A percentile compares a stretch with the other conserved stretches of the same genome.
These are phyloP conservation scores for Meriones unguiculatus DNA, from an alignment of 2,113 vertebrate species.

Conservation along the genomic window DNA sequence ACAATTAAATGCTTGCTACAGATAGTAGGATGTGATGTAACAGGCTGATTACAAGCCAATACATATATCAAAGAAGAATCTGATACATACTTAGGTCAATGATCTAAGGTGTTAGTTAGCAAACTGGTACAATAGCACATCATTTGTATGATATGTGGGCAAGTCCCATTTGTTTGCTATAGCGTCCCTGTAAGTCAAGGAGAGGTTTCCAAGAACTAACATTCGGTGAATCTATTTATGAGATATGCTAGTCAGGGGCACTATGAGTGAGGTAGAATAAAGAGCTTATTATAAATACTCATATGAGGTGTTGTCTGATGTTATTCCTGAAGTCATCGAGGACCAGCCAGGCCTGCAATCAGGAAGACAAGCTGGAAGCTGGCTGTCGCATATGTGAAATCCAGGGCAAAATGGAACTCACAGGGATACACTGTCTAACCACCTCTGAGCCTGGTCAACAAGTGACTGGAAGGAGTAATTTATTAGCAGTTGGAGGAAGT, in stretches of 20 bases:
- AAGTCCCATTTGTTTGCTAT: background rate
- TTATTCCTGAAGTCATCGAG: background rate
- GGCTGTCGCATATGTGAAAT: background rate
- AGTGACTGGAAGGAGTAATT: background rate
- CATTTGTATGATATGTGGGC: background rate
- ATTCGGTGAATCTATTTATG: background rate
- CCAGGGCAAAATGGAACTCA: background rate
- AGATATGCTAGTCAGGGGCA: background rate
- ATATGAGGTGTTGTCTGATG: background rate
- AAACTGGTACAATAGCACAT: background rate
- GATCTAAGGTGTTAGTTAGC: background rate
- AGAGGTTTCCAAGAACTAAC: background rate
- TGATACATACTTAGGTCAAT: background rate
- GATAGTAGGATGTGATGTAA: background rate
- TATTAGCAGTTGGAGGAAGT: background rate
- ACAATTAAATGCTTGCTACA: background rate
- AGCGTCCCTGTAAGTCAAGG: background rate
- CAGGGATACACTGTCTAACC: background rate
- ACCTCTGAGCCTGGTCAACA: background rate
- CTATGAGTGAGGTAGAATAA: background rate
- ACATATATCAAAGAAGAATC: background rate
- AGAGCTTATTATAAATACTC: background rate
- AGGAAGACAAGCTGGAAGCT: slow-evolving; percentile 9
- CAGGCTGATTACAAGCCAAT: background rate
- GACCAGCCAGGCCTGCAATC: background rate